Evolutionary conservation across 2,888 invertebrate species (phyloP), one percentile per base, ranked within the genome.

Genomic region (Eurytoma californica): DNA sequence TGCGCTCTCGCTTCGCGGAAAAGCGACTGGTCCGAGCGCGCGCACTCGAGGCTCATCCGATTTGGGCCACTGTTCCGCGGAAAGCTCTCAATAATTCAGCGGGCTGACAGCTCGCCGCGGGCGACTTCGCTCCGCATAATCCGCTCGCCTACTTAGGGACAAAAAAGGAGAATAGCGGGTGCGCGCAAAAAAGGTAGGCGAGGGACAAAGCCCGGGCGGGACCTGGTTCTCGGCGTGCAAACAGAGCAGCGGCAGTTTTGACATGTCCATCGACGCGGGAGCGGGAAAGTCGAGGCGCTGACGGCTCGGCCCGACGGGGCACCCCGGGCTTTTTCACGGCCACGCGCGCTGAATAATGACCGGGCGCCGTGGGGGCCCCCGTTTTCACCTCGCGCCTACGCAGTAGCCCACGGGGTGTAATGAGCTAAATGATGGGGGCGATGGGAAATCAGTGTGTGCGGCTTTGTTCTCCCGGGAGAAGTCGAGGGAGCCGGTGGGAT

Each of bases 351-450:
- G 61, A 72, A 49, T 60, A 60, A 39, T 39, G 39, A 39, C 39
- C 39, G 39, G 39, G 39, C 39, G 39, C 28, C 24, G 57, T 51
- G 63, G 63, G 69, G 24, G 60, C 53, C 53, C 28, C 20, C 24
- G 4, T 67, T 61, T 61, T 75, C 75, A 51, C 67, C 51, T 60
- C 28, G 53, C 30, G 16, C 18, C 57, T 55, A 2, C 3, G 70
- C 60, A 72, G 70, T 60, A 3, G 24, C 70, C 57, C 76, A 63
- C 51, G 70, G 77, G 58, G 66, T 39, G 78, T 78, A 78, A 78
- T 78, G 78, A 78, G 72, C 72, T 51, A 68, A 66, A 78, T 78
- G 67, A 78, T 78, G 72, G 58, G 58, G 58, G 57, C 77, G 14
- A 61, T 39, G 20, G 53, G 63, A 14, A 16, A 3, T 51, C 18